Conservation (phyloP, 2,888 invertebrate genomes). For the Bursaphelenchus okinawaensis region DNA sequence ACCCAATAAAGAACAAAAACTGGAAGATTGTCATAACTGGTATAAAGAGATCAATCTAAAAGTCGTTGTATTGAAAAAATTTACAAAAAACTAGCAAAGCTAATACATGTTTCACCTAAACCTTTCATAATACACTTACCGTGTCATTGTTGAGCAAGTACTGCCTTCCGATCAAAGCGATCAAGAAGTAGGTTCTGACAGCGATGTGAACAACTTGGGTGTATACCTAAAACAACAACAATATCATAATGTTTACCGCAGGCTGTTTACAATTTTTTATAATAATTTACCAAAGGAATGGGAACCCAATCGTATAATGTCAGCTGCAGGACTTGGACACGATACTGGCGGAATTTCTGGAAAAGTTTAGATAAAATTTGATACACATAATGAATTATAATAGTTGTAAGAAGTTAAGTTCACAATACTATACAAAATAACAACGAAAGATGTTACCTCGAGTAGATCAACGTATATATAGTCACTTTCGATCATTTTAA, state of each 20-base stretch:
- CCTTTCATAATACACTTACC: slow-evolving; percentile 14
- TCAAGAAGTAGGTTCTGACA: slow-evolving; percentile 45
- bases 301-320: slow-evolving; percentile 55
- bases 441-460: too few relatives aligned
- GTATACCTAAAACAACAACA: slow-evolving; percentile 21
- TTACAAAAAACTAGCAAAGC: background rate
- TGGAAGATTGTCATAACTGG: slow-evolving; percentile 54
- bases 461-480: slow-evolving; percentile 48
- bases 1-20: slow-evolving; percentile 51
- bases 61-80: too few relatives aligned
- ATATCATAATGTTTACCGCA: slow-evolving; percentile 4
- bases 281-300: slow-evolving; percentile 20
- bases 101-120: background rate
- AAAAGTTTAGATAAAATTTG: slow-evolving; percentile 10
- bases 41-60: slow-evolving; percentile 46
- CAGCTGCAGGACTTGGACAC: slow-evolving; percentile 41
- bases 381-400: too few relatives aligned
- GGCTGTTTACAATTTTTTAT: too few relatives aligned
- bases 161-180: slow-evolving; percentile 48
- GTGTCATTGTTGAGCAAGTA: slow-evolving; percentile 30
- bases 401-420: too few relatives aligned
- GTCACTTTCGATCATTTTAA: slow-evolving; percentile 37
- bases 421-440: too few relatives aligned
- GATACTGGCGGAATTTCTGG: slow-evolving; percentile 47
- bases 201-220: slow-evolving; percentile 49